Evolutionary conservation across 2,797 vertebrate species (phyloP), one percentile per base, ranked within the genome.

Genomic region (Pelochelys cantorii): DNA sequence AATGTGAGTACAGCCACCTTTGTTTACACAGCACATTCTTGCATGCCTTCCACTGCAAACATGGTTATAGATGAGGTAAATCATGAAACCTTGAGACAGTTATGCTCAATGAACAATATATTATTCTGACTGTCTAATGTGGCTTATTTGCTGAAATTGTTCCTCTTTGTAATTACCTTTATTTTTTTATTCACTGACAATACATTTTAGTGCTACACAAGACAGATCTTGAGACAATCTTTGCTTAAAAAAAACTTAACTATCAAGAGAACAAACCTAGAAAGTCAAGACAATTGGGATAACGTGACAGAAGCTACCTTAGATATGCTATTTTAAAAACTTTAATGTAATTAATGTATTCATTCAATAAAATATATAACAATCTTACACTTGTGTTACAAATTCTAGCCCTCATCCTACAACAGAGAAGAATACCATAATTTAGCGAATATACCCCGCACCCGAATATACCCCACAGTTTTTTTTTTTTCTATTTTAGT

Each of bases 21-120:
- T 94, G 87, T 95, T 96, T 95, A 80, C 89, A 87, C 95, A 96
- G 92, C 80, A 81, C 74, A 83, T 96, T 95, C 95, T 95, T 90
- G 92, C 94, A 92, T 92, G 94, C 95, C 95, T 98, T 95, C 92
- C 75, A 93, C 91, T 84, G 55, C 77, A 96, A 95, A 90, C 90
- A 89, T 71, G 59, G 81, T 42, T 22, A 65, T 68, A 79, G 79
- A 92, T 92, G 96, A 93, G 0, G 1, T 59, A 87, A 29, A 59
- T 79, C 88, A 37, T 79, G 85, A 68, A 95, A 93, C 87, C 52
- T 95, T 90, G 86, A 94, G 87, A 92, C 85, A 89, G 60, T 97
- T 95, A 83, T 71, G 78, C 88, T 65, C 55, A 2, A 62, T 68
- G 57, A 25, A 25, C 94, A 94, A 48, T 93, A 93, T 94, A 86